Conservation (phyloP, 1,140 invertebrate species). For the Fopius arisanus region DNA sequence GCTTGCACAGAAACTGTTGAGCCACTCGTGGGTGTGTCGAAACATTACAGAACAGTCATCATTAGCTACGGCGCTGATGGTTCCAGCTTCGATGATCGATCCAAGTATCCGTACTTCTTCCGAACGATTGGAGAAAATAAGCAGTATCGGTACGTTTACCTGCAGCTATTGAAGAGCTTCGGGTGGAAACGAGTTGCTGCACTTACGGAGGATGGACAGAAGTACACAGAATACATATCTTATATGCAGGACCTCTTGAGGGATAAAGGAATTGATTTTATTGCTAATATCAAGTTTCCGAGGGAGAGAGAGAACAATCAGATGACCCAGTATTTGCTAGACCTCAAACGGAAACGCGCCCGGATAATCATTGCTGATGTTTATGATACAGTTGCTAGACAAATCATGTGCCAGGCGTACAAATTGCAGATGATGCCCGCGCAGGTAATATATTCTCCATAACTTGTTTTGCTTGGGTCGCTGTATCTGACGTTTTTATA, state of each 20-base stretch:
- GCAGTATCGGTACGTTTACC: conserved; percentile 77
- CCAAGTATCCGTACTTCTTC: conserved; percentile 84
- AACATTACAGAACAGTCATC: conserved; percentile 78
- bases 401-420: conserved; percentile 80
- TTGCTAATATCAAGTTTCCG: conserved; percentile 77
- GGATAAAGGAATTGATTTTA: conserved; percentile 71
- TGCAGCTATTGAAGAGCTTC: conserved; percentile 71
- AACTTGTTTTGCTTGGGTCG: background rate
- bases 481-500: background rate
- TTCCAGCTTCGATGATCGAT: conserved; percentile 73
- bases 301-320: conserved; percentile 59
- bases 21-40: conserved; percentile 81
- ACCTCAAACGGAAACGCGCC: conserved; percentile 71
- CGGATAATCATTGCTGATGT: conserved; percentile 85
- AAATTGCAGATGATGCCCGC: conserved; percentile 71
- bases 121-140: conserved; percentile 83
- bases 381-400: conserved; percentile 71
- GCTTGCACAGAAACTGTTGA: conserved; percentile 87
- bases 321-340: conserved; percentile 73
- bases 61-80: conserved; percentile 87
- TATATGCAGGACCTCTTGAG: conserved; percentile 74
- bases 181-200: conserved; percentile 78
- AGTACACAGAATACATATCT: conserved; percentile 82
- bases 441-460: conserved; percentile 48
- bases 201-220: conserved; percentile 81